Evolutionary conservation across 2,113 vertebrate species (phyloP), one percentile per base, ranked within the genome.

Genomic region (Apodemus speciosus): DNA sequence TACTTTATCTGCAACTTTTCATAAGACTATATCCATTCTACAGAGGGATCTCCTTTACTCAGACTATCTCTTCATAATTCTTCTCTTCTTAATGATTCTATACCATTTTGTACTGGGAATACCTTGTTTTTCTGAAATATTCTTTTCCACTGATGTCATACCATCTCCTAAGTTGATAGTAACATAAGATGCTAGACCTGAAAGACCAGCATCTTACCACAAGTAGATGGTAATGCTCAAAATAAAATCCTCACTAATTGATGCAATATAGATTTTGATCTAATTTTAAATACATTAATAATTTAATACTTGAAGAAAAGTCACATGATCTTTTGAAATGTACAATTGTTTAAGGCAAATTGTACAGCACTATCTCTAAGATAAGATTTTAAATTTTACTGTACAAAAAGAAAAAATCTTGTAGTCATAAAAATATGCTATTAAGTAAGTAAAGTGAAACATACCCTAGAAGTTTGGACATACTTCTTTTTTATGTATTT

Each of bases 1-100:
- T 76, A 64, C 9, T 51, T 79, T 46, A 94, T 90, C 46, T 81
- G 10, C 51, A 20, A 89, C 11, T 91, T 94, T 93, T 87, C 73
- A 49, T 94, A 21, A 13, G n/a, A 92, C 56, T 6, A 66, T 32
- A 89, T 92, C 46, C 13, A 60, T 25, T 92, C 35, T 10, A 92
- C 66, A 71, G 18, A 71, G 18, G 16, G 76, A 23, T 77, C 40
- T 8, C 9, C 35, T 93, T 89, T 69, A 46, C 49, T 68, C 11
- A 77, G 62, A 86, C 73, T 51, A 14, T 13, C 20, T 75, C 27
- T 90, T 88, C 2, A 69, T 84, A 83, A 79, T 92, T 93, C 15
- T 77, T 94, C 13, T 94, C 13, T 43, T 92, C 69, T 91, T 72
- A 76, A 6, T 32, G 53, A 3, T 91, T 91, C 27, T 79, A n/a